Percentiles rank a stretch among this genome's conserved stretches.
Conservation (phyloP, 2,888 invertebrate species). For the Lissocephala sabroskyi region DNA sequence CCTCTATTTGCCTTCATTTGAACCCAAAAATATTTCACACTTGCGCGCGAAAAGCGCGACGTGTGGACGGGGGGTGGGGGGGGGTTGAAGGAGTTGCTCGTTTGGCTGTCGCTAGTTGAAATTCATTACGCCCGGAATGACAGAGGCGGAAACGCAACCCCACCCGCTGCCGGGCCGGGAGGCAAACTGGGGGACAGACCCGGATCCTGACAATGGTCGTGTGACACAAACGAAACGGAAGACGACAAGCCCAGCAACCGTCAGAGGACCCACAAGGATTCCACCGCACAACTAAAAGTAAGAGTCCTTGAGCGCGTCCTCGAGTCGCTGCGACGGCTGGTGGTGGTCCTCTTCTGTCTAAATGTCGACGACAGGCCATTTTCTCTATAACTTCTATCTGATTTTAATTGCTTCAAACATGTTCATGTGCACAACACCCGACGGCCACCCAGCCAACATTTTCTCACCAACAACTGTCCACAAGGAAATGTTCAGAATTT, state of each 20-base stretch:
- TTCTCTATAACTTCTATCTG: constrained; percentile 67
- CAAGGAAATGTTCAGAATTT: no score
- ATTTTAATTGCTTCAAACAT: constrained; percentile 67
- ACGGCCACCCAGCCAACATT: no score
- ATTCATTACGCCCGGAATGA: constrained; percentile 49
- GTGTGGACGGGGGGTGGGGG: no score
- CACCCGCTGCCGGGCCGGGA: not conserved
- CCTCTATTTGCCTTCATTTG: constrained; percentile 22
- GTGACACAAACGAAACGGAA: constrained; percentile 60
- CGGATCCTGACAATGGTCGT: constrained; percentile 31
- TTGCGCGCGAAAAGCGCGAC: no score
- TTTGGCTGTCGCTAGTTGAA: constrained; percentile 51
- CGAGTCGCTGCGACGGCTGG: no score
- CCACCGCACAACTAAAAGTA: constrained; percentile 3
- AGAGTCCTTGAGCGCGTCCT: not conserved
- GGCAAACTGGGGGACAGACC: not conserved
- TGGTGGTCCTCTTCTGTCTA: constrained; percentile 45
- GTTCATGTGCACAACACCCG: constrained; percentile 41
- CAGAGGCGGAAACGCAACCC: constrained; percentile 9
- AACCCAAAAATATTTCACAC: constrained; percentile 63
- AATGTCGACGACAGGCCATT: constrained; percentile 63
- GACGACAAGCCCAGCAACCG: constrained; percentile 20
- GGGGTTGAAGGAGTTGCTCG: no score
- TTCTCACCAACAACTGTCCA: no score
- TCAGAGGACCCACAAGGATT: not conserved